Conservation (phyloP, 2,888 invertebrate genomes). For the Synergus umbraculus region DNA sequence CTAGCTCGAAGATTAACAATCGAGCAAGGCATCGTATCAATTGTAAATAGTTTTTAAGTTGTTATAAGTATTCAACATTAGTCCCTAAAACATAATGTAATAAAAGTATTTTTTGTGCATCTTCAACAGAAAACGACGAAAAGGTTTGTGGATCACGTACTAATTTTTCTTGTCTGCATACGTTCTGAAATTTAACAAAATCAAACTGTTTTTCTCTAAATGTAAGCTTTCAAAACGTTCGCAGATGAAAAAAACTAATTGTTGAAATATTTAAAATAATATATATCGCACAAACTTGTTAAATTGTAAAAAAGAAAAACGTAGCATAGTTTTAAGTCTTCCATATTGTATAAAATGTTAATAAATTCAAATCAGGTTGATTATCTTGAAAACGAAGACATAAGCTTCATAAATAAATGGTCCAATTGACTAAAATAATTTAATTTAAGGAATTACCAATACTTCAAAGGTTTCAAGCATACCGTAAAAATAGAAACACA, state of each 20-base stretch:
- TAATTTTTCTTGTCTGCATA: neutral
- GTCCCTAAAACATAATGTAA: neutral
- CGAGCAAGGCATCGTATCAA: neutral
- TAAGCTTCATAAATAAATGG: neutral
- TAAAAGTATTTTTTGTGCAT: neutral
- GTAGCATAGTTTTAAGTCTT: neutral
- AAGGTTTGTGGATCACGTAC: neutral
- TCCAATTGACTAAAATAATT: neutral
- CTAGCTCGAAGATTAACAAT: neutral
- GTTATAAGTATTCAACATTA: neutral
- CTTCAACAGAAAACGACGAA: neutral
- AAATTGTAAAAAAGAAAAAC: neutral
- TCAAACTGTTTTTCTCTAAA: neutral
- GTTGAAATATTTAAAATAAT: neutral
- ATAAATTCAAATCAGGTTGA: neutral
- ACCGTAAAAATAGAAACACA: neutral
- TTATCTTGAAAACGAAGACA: neutral
- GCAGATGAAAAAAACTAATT: neutral
- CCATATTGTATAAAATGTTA: neutral
- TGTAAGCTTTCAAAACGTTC: neutral
- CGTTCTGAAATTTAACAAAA: too few relatives aligned
- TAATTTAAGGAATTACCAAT: neutral
- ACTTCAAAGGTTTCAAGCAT: too few relatives aligned
- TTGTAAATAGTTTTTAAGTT: conserved; percentile 6
- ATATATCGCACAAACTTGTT: neutral